Base-by-base conservation (phyloP, 2,888 invertebrate species). In the Hirtodrosophila confusa region DNA sequence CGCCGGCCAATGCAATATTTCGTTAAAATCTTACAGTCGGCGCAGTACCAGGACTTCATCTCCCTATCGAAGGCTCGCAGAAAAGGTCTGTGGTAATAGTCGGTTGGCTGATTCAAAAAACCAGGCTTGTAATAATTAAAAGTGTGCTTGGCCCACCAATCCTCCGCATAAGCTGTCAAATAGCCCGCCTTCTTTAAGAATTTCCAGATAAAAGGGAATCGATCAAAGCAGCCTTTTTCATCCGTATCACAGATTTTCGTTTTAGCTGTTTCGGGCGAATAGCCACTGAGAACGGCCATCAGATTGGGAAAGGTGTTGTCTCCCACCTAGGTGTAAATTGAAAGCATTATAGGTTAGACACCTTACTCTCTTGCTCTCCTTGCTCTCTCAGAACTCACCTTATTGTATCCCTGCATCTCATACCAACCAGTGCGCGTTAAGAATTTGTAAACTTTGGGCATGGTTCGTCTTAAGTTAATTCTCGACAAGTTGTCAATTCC, bases 271-370 rank as follows among this genome's bases (percentile, higher is more conserved):
- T 89, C 75, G 7, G 90, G 87, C 58, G 90, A 93, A 69, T 93
- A 92, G 0, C 97, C 97, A 0, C 95, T 94, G 6, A 96, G 92
- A 49, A 95, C 93, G 0, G 97, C 96, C 93, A 97, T 94, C 51
- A 97, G 90, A 91, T 98, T 98, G 0, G 97, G 96, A 88, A 95
- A 96, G 0, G 97, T 97, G 80, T 97, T 97, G 83, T 97, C 97
- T 0, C 94, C 96, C 58, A 96, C 93, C 93, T 96, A 86, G 3
- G 0, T 17, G 17, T 17, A 17, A 17, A 17, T 17, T 17, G 17
- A 2, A 17, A 17, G 17, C 17, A 17, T 0, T 10, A 17, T 33
- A 5, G 11, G 3, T 23, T 29, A 7, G 3, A 8, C 17, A 1
- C 17, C 17, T 17, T 17, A 2, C 17, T 17, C 17, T 17, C 17